phyloP scores from a whole-genome alignment of 1,140 invertebrate species.

The Bemisia tabaci region DNA sequence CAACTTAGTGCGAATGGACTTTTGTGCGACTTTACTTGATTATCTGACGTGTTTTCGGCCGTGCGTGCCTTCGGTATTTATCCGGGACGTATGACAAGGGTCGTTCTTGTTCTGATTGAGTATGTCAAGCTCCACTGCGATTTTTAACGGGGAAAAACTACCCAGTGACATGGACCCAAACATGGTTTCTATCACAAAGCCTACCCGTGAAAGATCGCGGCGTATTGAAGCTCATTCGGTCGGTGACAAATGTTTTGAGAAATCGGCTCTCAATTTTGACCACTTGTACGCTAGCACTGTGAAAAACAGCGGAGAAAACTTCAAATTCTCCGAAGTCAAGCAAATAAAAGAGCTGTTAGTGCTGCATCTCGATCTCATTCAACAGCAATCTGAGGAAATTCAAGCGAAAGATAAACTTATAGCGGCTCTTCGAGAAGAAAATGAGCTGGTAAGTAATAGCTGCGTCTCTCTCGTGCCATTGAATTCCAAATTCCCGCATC shows the following conservation, averaged over 20 bases:
- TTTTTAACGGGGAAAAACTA: conserved; percentile 22
- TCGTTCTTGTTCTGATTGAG: neutral
- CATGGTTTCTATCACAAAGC: conserved; percentile 22
- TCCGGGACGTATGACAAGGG: neutral
- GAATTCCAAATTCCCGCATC: neutral
- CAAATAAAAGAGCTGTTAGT: conserved; percentile 49
- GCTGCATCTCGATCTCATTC: conserved; percentile 56
- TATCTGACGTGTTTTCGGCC: neutral
- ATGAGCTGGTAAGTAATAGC: conserved; percentile 41
- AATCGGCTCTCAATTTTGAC: conserved; percentile 35
- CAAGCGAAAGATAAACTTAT: conserved; percentile 50
- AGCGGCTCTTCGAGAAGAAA: conserved; percentile 43
- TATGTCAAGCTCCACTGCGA: conserved; percentile 20
- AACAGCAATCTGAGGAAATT: conserved; percentile 55
- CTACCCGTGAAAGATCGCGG: neutral
- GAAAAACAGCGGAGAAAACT: conserved; percentile 28
- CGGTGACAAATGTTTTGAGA: neutral
- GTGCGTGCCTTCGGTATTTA: neutral
- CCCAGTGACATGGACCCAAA: conserved; percentile 21
- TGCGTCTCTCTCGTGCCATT: neutral
- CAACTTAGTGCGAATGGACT: no score
- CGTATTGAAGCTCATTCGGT: neutral
- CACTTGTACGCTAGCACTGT: conserved; percentile 41
- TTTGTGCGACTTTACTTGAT: no score
- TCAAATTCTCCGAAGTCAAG: conserved; percentile 37